Conservation (phyloP, 2,888 invertebrate genomes). For the Branchellion lobata region DNA sequence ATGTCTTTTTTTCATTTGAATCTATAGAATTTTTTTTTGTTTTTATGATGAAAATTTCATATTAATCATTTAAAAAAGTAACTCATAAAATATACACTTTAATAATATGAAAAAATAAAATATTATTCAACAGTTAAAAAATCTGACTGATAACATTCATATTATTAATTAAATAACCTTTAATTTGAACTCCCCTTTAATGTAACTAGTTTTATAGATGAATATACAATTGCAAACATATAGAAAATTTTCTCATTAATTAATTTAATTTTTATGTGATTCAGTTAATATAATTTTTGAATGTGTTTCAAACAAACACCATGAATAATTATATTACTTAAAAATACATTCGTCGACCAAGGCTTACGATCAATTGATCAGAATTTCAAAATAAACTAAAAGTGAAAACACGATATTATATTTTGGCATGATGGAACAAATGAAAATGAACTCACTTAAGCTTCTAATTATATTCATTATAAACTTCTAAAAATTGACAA, state of each 20-base stretch:
- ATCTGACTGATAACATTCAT: too few species aligned
- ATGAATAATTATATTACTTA: background rate
- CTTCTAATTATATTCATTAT: too few species aligned
- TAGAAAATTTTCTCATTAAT: background rate
- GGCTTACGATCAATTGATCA: background rate
- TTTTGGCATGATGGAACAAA: too few species aligned
- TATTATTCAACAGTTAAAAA: too few species aligned
- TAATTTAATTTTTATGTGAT: background rate
- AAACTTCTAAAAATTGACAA: too few species aligned
- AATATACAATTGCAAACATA: too few species aligned
- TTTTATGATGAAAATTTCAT: background rate
- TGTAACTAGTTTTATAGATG: too few species aligned
- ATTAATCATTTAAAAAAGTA: too few species aligned
- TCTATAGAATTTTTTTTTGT: background rate
- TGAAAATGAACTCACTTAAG: too few species aligned
- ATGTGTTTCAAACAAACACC: background rate
- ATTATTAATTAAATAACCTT: too few species aligned
- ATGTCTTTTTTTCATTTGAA: background rate
- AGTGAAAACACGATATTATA: background rate
- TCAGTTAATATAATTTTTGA: too few species aligned
- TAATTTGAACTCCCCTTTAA: too few species aligned
- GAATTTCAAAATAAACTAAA: background rate
- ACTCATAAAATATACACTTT: background rate
- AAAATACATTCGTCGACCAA: background rate
- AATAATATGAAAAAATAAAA: background rate